These are phyloP conservation scores for Drosophila anomalipes DNA, from an alignment of 2,888 invertebrate species.

Conservation along the genomic window DNA sequence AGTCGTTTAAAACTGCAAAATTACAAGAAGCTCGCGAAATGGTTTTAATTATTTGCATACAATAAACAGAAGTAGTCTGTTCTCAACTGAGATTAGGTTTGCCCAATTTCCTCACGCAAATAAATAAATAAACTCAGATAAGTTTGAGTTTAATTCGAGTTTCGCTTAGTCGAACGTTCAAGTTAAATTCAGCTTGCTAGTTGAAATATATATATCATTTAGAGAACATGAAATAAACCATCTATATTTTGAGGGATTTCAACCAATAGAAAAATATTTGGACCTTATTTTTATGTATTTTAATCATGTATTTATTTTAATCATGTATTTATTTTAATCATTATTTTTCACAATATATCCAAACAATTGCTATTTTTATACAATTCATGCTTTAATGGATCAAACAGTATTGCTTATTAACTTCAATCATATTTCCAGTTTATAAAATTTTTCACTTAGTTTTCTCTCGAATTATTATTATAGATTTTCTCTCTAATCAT, in stretches of 20 bases:
- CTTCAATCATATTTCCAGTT: neutral
- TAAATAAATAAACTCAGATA: neutral
- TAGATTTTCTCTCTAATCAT: neutral
- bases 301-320: neutral
- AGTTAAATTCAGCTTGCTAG: neutral
- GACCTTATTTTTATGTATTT: no score
- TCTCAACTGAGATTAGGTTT: slow-evolving; percentile 12
- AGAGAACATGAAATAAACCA: neutral
- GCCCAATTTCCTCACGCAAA: slow-evolving; percentile 1
- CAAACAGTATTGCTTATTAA: neutral
- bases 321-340: neutral
- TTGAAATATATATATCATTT: neutral
- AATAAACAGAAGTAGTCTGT: slow-evolving; percentile 3
- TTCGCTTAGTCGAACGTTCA: neutral
- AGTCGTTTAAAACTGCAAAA: slow-evolving; percentile 14
- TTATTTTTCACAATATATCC: neutral
- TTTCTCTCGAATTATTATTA: neutral
- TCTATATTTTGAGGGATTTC: no score
- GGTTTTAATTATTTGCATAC: slow-evolving; percentile 30
- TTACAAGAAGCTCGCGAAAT: slow-evolving; percentile 11
- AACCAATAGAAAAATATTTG: neutral
- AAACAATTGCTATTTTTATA: no score
- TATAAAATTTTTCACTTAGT: neutral
- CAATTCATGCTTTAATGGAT: neutral
- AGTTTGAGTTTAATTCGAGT: neutral